Base-by-base conservation (phyloP, 1,140 invertebrate species). In the Drosophila ironensis region DNA sequence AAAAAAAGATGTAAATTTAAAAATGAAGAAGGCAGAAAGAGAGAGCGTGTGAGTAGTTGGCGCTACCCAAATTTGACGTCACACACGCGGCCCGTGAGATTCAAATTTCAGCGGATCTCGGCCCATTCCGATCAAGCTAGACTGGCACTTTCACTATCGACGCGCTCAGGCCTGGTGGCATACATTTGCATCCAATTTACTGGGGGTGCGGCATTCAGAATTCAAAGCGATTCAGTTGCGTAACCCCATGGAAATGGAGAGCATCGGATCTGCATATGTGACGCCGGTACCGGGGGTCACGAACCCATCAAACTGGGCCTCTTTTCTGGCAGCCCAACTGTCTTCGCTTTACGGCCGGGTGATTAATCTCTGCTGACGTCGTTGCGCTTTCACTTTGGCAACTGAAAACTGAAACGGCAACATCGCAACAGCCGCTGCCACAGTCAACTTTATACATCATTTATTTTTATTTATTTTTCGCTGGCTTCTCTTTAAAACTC, bases 301-400 rank as follows among this genome's bases (percentile, higher is more conserved):
- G 78, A 82, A 63, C 72, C 53, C 46, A 42, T 30, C 42, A 16
- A 33, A 12, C 4, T 63, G 35, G 63, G 4, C 35, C 35, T 30
- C 5, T 41, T 27, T 51, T 37, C 16, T 38, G 71, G 54, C n/a
- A 42, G 66, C 24, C 38, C 22, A 48, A 41, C 46, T 66, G 60
- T 67, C 56, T 60, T 60, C 37, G 56, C 52, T 60, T 60, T 57
- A 53, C 46, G 48, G 57, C 52, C 48, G 73, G 67, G 72, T 82
- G 77, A 82, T 82, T 82, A 82, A 82, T 82, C 78, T 70, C 66
- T 52, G 53, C 67, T 69, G 59, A 60, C 66, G 66, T 8, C 28
- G 71, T 47, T 53, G 72, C 76, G 78, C 78, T 84, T 84, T 84
- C 78, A 84, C 78, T 84, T 84, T 84, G 73, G 63, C 72, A 75